Evolutionary conservation across 2,888 invertebrate genomes (phyloP).

Genomic region (Stenodema calcarata): DNA sequence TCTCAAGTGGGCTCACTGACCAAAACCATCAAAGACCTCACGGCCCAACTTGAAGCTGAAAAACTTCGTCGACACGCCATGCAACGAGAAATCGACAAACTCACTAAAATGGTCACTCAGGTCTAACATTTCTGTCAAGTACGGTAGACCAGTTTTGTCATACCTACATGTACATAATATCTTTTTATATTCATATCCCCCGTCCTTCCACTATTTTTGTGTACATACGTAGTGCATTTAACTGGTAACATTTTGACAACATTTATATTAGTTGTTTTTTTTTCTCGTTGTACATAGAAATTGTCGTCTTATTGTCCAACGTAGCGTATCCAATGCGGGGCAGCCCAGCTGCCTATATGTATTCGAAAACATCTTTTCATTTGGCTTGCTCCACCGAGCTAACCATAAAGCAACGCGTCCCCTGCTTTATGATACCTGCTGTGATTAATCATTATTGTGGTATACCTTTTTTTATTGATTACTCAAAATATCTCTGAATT

Average conservation of each 20-base stretch:
- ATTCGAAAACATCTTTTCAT: not conserved
- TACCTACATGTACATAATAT: constrained; percentile 15
- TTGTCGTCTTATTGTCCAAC: constrained; percentile 1
- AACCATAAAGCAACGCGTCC: constrained; percentile 2
- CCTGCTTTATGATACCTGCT: constrained; percentile 20
- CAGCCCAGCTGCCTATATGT: constrained; percentile 14
- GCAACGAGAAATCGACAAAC: constrained; percentile 73
- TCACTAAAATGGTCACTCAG: constrained; percentile 63
- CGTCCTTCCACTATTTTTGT: not conserved
- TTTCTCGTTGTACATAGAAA: not conserved
- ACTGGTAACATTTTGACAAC: not conserved
- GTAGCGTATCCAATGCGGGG: not conserved
- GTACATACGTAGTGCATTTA: not conserved
- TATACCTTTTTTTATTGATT: not conserved
- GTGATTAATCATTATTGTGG: constrained; percentile 26
- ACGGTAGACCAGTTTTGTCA: not conserved
- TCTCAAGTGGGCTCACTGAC: constrained; percentile 66
- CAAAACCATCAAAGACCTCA: constrained; percentile 71
- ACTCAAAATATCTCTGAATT: not conserved
- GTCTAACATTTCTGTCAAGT: constrained; percentile 17
- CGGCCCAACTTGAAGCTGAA: constrained; percentile 69
- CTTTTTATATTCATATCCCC: not conserved
- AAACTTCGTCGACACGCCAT: constrained; percentile 70
- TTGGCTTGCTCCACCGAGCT: not conserved
- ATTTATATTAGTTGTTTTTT: not conserved